Evolutionary conservation across 2,113 vertebrate genomes (phyloP).

Genomic region (Microtus pennsylvanicus): DNA sequence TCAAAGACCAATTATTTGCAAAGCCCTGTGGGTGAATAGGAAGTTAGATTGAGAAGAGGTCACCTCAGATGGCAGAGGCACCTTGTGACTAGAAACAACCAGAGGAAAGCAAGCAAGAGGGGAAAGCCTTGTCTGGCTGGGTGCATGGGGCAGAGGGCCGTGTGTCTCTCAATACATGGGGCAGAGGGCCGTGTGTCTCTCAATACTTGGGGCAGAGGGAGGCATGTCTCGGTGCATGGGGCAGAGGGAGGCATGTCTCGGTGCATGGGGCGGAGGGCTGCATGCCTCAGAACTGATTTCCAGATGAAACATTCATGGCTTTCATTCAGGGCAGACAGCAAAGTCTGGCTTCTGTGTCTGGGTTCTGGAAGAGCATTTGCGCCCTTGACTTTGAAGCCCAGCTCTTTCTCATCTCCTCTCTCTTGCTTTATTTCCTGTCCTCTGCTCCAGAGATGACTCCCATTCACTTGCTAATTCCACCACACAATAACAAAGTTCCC

Average conservation of each 20-base stretch:
- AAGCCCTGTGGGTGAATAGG: not conserved
- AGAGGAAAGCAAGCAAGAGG: not conserved
- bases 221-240: too few species aligned
- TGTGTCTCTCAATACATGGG: too few species aligned
- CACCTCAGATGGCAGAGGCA: rapidly evolving
- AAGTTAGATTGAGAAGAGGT: not conserved
- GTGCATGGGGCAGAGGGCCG: too few species aligned
- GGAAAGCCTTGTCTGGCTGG: not conserved
- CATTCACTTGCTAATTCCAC: not conserved
- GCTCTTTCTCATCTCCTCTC: not conserved
- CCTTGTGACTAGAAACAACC: not conserved
- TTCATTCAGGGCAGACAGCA: not conserved
- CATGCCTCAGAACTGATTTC: not conserved
- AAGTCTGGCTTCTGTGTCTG: not conserved
- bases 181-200: too few species aligned
- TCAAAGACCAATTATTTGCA: not conserved
- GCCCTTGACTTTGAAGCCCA: rapidly evolving
- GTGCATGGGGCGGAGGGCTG: too few species aligned
- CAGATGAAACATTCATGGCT: not conserved
- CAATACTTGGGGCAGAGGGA: too few species aligned
- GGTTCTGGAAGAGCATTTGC: not conserved
- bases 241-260: too few species aligned
- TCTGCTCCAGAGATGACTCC: not conserved
- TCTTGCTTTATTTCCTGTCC: too few species aligned
- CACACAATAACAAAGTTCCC: not conserved